Conservation (phyloP, 2,113 vertebrate species). For the Micronycteris hirsuta region DNA sequence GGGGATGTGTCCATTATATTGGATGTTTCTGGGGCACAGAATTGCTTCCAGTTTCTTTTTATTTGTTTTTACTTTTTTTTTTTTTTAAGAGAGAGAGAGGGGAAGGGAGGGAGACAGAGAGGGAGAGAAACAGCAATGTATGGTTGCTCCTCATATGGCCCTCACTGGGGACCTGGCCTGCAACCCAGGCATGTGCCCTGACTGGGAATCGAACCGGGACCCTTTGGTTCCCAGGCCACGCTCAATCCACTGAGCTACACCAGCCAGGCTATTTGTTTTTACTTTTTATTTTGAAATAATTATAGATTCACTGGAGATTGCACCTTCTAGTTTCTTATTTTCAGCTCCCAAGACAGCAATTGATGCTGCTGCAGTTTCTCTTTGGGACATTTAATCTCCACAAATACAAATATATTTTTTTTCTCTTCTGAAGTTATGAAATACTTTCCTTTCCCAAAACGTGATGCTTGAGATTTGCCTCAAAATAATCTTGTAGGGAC, state of each 20-base stretch:
- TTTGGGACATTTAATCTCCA: background rate
- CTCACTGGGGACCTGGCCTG: too few relatives aligned
- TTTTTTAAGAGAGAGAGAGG: too few relatives aligned
- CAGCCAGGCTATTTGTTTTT: background rate
- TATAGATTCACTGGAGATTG: background rate
- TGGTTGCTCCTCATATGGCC: too few relatives aligned
- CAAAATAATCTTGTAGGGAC: background rate
- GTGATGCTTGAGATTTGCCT: background rate
- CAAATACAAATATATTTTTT: background rate
- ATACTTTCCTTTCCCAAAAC: background rate
- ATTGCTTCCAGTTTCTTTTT: background rate
- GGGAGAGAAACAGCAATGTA: too few relatives aligned
- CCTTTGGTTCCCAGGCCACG: too few relatives aligned
- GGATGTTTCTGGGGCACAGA: background rate
- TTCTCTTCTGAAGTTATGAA: background rate
- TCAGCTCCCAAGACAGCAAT: background rate
- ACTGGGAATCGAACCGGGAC: too few relatives aligned
- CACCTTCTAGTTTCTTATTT: background rate
- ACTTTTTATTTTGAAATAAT: background rate
- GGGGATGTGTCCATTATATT: background rate
- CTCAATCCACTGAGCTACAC: too few relatives aligned
- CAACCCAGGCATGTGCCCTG: too few relatives aligned
- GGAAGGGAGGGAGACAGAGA: too few relatives aligned
- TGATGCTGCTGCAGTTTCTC: background rate
- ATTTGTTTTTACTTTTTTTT: background rate